phyloP scores from a whole-genome alignment of 2,797 vertebrate species.

The Hippocampus kuda region DNA sequence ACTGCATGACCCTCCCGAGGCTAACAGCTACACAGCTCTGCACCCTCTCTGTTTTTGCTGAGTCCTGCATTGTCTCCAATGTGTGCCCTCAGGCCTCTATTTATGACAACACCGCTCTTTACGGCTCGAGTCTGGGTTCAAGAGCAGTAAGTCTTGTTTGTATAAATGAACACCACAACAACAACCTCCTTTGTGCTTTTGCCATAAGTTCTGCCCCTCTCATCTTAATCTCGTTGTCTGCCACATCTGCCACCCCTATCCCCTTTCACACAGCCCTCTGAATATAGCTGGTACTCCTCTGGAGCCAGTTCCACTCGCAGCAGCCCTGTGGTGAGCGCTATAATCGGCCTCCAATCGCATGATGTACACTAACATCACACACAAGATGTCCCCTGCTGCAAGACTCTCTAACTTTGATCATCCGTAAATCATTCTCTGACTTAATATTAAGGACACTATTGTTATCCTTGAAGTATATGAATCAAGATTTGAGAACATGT shows the following conservation, averaged over 20 bases:
- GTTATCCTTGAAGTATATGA: neutral
- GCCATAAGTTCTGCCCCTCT: conserved; percentile 15
- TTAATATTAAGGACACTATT: neutral
- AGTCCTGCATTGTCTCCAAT: conserved; percentile 47
- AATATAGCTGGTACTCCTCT: conserved; percentile 85
- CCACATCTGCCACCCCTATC: conserved; percentile 12
- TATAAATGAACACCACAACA: conserved; percentile 15
- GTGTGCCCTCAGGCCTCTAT: conserved; percentile 74
- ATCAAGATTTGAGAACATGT: neutral
- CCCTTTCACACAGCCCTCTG: conserved; percentile 76
- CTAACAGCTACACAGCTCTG: conserved; percentile 18
- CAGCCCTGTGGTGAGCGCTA: conserved; percentile 85
- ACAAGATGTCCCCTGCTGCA: neutral
- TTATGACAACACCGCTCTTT: conserved; percentile 67
- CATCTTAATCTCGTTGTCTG: conserved; percentile 32
- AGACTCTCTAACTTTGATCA: neutral
- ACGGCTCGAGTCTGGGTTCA: conserved; percentile 68
- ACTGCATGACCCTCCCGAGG: conserved; percentile 11
- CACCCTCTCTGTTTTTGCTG: conserved; percentile 35
- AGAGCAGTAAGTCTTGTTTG: conserved; percentile 76
- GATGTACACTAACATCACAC: conserved; percentile 28
- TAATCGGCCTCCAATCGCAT: conserved; percentile 34
- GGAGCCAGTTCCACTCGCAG: conserved; percentile 80
- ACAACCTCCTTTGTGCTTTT: conserved; percentile 11
- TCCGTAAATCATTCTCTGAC: neutral